Base-by-base conservation (phyloP, 2,113 vertebrate genomes). In the Oreochromis tanganicae region DNA sequence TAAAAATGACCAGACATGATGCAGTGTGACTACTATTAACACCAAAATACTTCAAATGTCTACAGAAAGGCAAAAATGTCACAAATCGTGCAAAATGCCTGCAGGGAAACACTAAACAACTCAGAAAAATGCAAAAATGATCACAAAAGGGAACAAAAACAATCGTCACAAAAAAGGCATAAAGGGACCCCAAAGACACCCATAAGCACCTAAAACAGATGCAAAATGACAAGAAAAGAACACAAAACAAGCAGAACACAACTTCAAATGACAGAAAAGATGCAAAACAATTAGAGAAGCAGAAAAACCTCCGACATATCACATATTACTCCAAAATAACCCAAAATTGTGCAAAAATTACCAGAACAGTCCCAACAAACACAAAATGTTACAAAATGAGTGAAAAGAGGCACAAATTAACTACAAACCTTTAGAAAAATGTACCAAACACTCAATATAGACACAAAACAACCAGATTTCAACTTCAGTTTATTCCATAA, bases 181-280 rank as follows among this genome's bases (percentile, higher is more conserved):
- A 5, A 59, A 29, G 3, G 11, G 3, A 24, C 3, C 52, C 19
- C 52, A 54, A 54, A 34, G 32, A 34, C 5, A 34, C 29, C 38
- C 38, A 38, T 10, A 38, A 24, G 10, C 3, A 27, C 55, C 56
- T 8, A 29, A 68, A 41, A 41, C 6, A 41, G 3, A 41, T 1
- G 13, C 21, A 46, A 73, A 10, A 10, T 0, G 2, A 17, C 2
- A 6, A 50, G 6, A 50, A 50, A 50, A 7, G 17, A 71, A 6
- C n/a, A 43, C 13, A 43, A 27, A 71, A 46, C 3, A 0, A 46
- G 0, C 13, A 71, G 21, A 43, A 2, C 11, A 21, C 63, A 9
- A 68, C 19, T 68, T 14, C 19, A 68, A 41, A 68, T 68, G 63
- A 9, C 11, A 68, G 19, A 41, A 71, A 41, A 68, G 34, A 41